Evolutionary conservation across 2,797 vertebrate species (phyloP), one percentile per base, ranked within the genome.

Genomic region (Salmo trutta): DNA sequence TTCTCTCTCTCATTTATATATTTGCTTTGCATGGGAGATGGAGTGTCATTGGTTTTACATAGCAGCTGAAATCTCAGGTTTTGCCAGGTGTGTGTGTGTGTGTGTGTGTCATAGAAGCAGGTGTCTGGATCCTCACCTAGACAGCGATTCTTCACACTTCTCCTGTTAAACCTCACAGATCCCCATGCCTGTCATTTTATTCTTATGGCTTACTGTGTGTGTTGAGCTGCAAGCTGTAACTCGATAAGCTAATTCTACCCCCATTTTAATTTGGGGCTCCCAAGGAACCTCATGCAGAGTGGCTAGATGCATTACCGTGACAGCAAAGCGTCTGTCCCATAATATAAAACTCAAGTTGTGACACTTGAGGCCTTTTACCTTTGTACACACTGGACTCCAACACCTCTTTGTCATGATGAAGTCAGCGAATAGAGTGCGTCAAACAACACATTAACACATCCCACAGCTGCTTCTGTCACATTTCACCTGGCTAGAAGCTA

Each of bases 1-100:
- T 41, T 24, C 24, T 24, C 24, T 71, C 75, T 73, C 67, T 81
- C 76, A 84, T 74, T 84, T 74, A 75, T 71, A 73, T 76, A 76
- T 79, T 78, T 72, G 80, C 77, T 91, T 89, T 91, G 87, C 86
- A 90, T 88, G 51, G 78, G 67, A 51, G 79, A 80, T 52, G 64
- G 65, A 82, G 71, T 33, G 74, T 64, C 54, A 68, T 73, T 68
- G 4, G 73, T 77, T 88, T 91, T 88, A 85, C 85, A 88, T 81
- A 77, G 79, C 83, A 80, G 82, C 64, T 84, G 59, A 77, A 79
- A 75, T 16, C 71, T 75, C 86, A 77, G 79, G 47, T 27, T 41
- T n/a, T 15, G 19, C 5, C 31, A 36, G 24, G 21, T 47, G 16
- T 74, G 72, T 74, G 59, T 62, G 19, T 62, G 64, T 51, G n/a